These are phyloP conservation scores for Rhimphoctona megacephalus DNA, from an alignment of 2,888 invertebrate species.

Conservation along the genomic window DNA sequence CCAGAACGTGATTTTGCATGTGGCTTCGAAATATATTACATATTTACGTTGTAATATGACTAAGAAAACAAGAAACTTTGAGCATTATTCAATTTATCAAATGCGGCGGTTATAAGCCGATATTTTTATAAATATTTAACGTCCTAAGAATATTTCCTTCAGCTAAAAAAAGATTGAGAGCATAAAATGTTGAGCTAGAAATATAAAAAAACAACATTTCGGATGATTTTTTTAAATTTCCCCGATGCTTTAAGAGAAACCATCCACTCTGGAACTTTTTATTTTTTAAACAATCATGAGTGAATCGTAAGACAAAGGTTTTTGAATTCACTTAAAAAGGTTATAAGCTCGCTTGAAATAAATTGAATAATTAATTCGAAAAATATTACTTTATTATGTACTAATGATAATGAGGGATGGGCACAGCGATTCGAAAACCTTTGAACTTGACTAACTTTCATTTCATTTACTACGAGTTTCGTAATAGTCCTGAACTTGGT, in stretches of 20 bases:
- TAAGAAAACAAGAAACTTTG: no score
- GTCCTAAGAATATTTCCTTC: no score
- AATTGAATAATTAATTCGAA: neutral
- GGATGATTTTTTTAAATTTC: neutral
- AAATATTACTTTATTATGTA: neutral
- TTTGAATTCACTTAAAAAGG: neutral
- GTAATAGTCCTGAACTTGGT: constrained; percentile 23
- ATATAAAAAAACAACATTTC: no score
- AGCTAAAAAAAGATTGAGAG: no score
- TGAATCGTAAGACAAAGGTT: neutral
- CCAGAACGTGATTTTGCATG: no score
- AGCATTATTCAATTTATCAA: no score
- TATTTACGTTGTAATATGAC: no score
- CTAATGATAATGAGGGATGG: constrained; percentile 7
- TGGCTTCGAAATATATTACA: no score
- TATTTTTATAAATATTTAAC: no score
- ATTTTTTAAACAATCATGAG: neutral
- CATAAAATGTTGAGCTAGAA: no score
- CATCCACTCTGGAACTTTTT: neutral
- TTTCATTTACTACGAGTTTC: constrained; percentile 16
- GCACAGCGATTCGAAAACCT: constrained; percentile 14
- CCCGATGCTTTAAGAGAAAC: neutral
- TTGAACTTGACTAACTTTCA: constrained; percentile 34
- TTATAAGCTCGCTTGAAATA: neutral
- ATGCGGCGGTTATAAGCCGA: no score